Evolutionary conservation across 2,888 invertebrate genomes (phyloP), one percentile per base, ranked within the genome.

Genomic region (Amblyteles armatorius): DNA sequence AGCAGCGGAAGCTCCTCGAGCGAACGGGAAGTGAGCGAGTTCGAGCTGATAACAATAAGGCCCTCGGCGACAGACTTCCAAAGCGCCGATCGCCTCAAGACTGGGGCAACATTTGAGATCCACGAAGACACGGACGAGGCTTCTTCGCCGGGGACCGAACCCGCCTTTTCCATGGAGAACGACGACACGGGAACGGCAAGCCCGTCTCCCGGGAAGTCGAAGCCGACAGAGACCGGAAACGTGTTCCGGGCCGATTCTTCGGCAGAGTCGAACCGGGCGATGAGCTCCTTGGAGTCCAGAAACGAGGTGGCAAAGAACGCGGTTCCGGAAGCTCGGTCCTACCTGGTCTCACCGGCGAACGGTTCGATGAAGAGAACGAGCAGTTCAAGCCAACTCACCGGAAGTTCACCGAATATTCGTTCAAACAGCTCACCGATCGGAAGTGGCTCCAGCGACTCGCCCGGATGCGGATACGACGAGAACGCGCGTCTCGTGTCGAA

Each of bases 81-180:
- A 19, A 52, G 11, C 11, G 65, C 16, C 16, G 57, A 68, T 26
- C 19, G 11, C 33, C 48, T 40, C 11, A 65, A n/a, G 16, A 40
- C 1, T 19, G 36, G 48, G 48, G 55, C 26, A 29, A 65, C 65
- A 44, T 79, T 79, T 26, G n/a, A 76, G 19, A 57, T 79, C 13
- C 65, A 83, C 65, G 55, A 76, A 33, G 83, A 79, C 44, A 40
- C 72, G n/a, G 52, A 33, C 13, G 79, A 76, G n/a, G 36, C 48
- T 57, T 60, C 67, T 57, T 60, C 67, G 11, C 33, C 71, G 36
- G 50, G n/a, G 36, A 0, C n/a, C 13, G 57, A 71, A 33, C 2
- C 3, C 1, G 40, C 44, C 4, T 36, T 68, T 57, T 16, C 50
- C 40, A 48, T 26, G 4, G 26, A 72, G 1, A 57, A 76, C 16